phyloP scores from a whole-genome alignment of 2,113 vertebrate species.

The Cavia porcellus region DNA sequence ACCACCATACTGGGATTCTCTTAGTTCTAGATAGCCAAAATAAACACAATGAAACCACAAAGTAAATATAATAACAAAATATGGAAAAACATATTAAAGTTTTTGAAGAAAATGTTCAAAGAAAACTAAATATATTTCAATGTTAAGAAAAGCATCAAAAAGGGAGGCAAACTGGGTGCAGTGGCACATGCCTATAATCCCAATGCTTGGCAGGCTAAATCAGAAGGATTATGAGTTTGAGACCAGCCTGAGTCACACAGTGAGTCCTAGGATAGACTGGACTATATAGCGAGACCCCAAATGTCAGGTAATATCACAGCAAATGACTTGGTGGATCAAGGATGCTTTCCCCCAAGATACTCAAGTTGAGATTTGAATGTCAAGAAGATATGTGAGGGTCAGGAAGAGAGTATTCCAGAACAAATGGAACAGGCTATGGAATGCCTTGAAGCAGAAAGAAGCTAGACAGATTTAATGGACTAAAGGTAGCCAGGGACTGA shows the following conservation, averaged over 20 bases:
- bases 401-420: background rate
- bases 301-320: background rate
- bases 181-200: background rate
- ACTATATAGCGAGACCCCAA: background rate
- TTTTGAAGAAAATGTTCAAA: slow-evolving; percentile 30
- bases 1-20: background rate
- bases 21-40: background rate
- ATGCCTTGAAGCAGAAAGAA: background rate
- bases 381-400: background rate
- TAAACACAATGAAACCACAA: background rate
- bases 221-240: background rate
- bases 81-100: slow-evolving; percentile 7
- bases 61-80: background rate
- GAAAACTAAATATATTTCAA: background rate
- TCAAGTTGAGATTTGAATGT: background rate
- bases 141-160: background rate
- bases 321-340: background rate
- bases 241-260: background rate
- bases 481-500: background rate
- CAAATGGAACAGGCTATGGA: background rate
- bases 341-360: background rate
- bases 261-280: background rate
- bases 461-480: background rate
- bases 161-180: background rate
- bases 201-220: background rate